These are phyloP conservation scores for Physella acuta DNA, from an alignment of 1,140 invertebrate species.

Conservation along the genomic window DNA sequence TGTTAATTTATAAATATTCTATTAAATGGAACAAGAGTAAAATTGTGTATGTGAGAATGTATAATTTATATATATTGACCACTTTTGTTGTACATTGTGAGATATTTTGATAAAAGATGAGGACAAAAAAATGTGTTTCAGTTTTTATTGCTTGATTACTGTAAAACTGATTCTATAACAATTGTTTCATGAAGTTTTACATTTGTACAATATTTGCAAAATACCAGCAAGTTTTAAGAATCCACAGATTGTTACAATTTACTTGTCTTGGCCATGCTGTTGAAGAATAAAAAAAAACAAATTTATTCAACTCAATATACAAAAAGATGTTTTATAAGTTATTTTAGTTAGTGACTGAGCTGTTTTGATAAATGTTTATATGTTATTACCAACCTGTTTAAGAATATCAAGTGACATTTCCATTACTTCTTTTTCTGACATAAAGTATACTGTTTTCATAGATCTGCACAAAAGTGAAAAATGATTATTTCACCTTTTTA, in stretches of 20 bases:
- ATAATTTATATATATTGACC: no score
- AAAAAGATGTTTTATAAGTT: neutral
- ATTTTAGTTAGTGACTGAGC: neutral
- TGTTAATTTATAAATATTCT: no score
- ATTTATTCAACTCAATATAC: neutral
- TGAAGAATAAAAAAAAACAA: neutral
- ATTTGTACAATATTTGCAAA: no score
- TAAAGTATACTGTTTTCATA: slow-evolving; percentile 14
- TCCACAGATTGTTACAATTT: neutral
- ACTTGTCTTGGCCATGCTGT: neutral
- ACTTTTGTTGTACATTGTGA: no score
- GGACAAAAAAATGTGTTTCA: no score
- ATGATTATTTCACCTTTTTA: no score
- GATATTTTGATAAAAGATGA: no score
- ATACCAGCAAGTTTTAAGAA: neutral
- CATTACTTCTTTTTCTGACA: slow-evolving; percentile 13
- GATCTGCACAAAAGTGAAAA: neutral
- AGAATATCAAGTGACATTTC: slow-evolving; percentile 2
- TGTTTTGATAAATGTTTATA: neutral
- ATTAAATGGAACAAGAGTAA: no score
- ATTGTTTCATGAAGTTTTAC: no score
- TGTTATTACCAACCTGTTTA: neutral
- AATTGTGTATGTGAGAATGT: no score
- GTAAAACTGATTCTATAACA: no score
- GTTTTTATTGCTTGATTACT: no score